A percentile compares a stretch with the other conserved stretches of the same genome.
Conservation (phyloP, 2,888 invertebrate species). For the Drosophila algonquin region DNA sequence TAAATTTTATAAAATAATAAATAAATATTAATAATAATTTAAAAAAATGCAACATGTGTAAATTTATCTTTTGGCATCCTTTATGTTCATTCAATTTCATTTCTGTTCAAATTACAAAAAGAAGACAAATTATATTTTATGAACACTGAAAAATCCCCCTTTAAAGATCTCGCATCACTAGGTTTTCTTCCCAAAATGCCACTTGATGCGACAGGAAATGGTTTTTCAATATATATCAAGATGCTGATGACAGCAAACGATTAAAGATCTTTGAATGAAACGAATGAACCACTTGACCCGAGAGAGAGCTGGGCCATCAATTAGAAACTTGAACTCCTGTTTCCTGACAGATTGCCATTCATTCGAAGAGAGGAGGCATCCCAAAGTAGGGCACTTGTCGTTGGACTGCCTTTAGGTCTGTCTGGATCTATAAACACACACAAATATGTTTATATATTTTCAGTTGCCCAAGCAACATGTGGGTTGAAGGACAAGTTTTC, state of each 20-base stretch:
- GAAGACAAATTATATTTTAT: neutral
- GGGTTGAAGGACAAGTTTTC: neutral
- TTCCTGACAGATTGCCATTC: slow-evolving; percentile 15
- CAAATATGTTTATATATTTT: neutral
- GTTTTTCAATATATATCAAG: neutral
- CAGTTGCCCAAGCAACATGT: slow-evolving; percentile 12
- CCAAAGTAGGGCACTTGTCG: slow-evolving; percentile 18
- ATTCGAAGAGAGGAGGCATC: neutral
- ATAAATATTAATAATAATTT: neutral
- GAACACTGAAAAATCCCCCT: neutral
- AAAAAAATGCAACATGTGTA: neutral
- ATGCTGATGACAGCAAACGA: neutral
- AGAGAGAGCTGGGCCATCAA: slow-evolving; percentile 13
- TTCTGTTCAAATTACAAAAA: neutral
- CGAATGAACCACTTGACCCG: slow-evolving; percentile 27
- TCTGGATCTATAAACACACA: neutral
- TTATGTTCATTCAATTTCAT: neutral
- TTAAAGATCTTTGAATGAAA: neutral
- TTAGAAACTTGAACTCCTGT: slow-evolving; percentile 28
- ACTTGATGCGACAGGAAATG: neutral
- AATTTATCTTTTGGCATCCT: neutral
- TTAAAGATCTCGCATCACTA: neutral
- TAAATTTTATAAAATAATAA: neutral
- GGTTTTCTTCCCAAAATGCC: neutral
- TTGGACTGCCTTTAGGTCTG: slow-evolving; percentile 3